These are phyloP conservation scores for Agrochola macilenta DNA, from an alignment of 2,888 invertebrate species.

Conservation along the genomic window DNA sequence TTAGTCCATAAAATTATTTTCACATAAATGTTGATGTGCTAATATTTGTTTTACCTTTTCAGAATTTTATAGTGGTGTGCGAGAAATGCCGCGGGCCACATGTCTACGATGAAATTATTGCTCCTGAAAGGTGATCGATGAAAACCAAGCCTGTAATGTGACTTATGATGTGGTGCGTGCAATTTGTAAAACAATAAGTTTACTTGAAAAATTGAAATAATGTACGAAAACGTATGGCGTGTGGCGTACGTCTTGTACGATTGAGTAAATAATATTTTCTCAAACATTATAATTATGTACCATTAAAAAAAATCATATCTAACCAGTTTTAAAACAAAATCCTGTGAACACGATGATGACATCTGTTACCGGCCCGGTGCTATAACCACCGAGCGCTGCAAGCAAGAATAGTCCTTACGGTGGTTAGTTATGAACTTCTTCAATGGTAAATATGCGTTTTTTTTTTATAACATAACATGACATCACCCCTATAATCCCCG, in stretches of 20 bases:
- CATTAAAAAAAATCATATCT: too few relatives aligned
- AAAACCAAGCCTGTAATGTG: not conserved
- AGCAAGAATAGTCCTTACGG: too few relatives aligned
- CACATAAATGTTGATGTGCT: constrained; percentile 17
- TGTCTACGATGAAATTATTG: constrained; percentile 75
- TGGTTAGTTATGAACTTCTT: too few relatives aligned
- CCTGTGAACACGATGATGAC: too few relatives aligned
- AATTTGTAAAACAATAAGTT: not conserved
- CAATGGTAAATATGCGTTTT: not conserved
- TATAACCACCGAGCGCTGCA: too few relatives aligned
- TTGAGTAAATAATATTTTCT: not conserved
- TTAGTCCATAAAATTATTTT: constrained; percentile 26
- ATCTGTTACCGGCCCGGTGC: too few relatives aligned
- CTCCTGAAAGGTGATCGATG: constrained; percentile 78
- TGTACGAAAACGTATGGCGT: not conserved
- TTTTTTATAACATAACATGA: too few relatives aligned
- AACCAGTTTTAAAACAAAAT: too few relatives aligned
- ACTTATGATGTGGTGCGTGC: not conserved
- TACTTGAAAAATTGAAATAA: not conserved
- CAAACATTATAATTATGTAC: not conserved
- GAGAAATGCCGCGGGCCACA: constrained; percentile 75
- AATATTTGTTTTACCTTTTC: constrained; percentile 64
- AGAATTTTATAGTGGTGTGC: constrained; percentile 81
- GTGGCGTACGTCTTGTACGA: not conserved
- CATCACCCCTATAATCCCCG: not conserved